These are phyloP conservation scores for Holotrichia oblita DNA, from an alignment of 1,140 invertebrate species.

Conservation along the genomic window DNA sequence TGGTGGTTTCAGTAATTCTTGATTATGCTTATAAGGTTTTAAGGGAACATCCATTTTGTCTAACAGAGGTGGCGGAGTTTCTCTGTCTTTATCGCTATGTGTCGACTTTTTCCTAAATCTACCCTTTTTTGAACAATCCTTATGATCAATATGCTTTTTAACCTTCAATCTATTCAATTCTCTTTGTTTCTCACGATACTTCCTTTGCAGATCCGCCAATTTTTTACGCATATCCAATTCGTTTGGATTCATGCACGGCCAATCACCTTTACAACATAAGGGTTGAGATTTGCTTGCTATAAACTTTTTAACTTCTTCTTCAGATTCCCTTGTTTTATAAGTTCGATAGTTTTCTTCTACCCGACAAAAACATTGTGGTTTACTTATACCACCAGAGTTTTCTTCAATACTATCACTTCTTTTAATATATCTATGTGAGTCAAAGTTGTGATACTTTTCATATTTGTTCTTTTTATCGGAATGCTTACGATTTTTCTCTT, in stretches of 20 bases:
- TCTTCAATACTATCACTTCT: not conserved
- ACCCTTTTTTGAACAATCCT: slow-evolving; percentile 59
- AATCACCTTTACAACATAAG: slow-evolving; percentile 61
- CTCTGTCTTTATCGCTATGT: slow-evolving; percentile 52
- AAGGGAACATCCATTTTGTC: slow-evolving; percentile 56
- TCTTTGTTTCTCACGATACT: slow-evolving; percentile 84
- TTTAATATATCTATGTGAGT: slow-evolving; percentile 18
- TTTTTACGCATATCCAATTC: slow-evolving; percentile 82
- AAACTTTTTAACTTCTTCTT: slow-evolving; percentile 63
- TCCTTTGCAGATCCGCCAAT: slow-evolving; percentile 80
- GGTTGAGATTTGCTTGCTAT: slow-evolving; percentile 59
- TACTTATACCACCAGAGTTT: slow-evolving; percentile 41
- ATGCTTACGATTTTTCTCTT: slow-evolving; percentile 22
- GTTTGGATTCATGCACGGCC: slow-evolving; percentile 74
- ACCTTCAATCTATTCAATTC: slow-evolving; percentile 77
- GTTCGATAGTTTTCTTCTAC: slow-evolving; percentile 51
- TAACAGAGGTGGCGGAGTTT: slow-evolving; percentile 57
- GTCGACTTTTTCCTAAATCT: slow-evolving; percentile 60
- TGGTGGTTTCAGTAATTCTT: slow-evolving; percentile 60
- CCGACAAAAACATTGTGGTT: slow-evolving; percentile 42
- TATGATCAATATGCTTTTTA: slow-evolving; percentile 62
- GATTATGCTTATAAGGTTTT: slow-evolving; percentile 46
- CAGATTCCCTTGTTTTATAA: slow-evolving; percentile 62
- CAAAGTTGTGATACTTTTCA: slow-evolving; percentile 47
- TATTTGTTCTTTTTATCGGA: slow-evolving; percentile 37